Percentiles rank a stretch among this genome's conserved stretches.
These are phyloP conservation scores for Nanorana parkeri DNA, from an alignment of 2,113 vertebrate species.

Conservation along the genomic window DNA sequence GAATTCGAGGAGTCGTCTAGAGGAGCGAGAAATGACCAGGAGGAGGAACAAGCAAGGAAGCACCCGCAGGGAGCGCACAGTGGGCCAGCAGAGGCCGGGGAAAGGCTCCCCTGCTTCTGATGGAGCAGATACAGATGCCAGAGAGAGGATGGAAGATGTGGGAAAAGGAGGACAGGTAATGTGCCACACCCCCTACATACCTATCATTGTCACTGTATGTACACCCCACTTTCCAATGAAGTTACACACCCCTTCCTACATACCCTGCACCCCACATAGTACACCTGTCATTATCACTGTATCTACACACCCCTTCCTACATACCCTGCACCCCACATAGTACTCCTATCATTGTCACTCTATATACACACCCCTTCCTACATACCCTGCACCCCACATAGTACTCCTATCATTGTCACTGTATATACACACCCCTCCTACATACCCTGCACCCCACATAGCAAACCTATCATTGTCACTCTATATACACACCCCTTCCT, in stretches of 20 bases:
- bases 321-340: too few species aligned
- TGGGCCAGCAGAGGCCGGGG: conserved; percentile 66
- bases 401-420: too few species aligned
- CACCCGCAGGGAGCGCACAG: conserved; percentile 73
- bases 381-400: too few species aligned
- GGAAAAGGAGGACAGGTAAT: conserved; percentile 79
- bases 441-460: too few species aligned
- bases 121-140: conserved; percentile 67
- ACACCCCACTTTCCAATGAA: too few species aligned
- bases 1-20: conserved; percentile 21
- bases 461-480: too few species aligned
- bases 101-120: conserved; percentile 76
- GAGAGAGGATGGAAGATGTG: conserved; percentile 73
- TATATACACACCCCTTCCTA: too few species aligned
- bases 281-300: background rate
- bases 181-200: conserved; percentile 43
- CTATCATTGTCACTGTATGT: background rate
- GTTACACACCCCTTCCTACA: background rate
- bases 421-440: too few species aligned
- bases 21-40: conserved; percentile 79
- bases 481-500: background rate
- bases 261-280: background rate
- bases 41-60: conserved; percentile 84
- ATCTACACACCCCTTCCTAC: background rate
- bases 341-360: too few species aligned